These are phyloP conservation scores for Xanthostigma xanthostigma DNA, from an alignment of 2,888 invertebrate genomes.

Conservation along the genomic window DNA sequence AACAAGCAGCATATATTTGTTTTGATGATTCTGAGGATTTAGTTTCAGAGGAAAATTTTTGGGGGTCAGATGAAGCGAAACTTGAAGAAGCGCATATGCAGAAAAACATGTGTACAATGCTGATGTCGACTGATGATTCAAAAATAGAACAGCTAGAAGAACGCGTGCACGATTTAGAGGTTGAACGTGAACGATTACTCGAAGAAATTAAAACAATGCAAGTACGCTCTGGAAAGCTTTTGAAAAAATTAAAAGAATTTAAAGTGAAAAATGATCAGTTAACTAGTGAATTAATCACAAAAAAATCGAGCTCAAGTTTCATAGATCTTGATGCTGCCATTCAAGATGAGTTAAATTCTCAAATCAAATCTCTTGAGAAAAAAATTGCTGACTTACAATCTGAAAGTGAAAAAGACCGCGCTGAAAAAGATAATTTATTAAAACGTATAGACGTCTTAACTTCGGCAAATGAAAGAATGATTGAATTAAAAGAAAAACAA, in stretches of 20 bases:
- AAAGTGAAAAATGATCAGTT: slow-evolving; percentile 52
- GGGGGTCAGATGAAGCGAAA: slow-evolving; percentile 36
- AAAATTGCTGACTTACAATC: slow-evolving; percentile 40
- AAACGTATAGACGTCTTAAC: slow-evolving; percentile 61
- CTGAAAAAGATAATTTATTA: slow-evolving; percentile 50
- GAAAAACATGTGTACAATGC: slow-evolving; percentile 15
- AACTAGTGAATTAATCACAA: slow-evolving; percentile 36
- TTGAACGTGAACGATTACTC: slow-evolving; percentile 38
- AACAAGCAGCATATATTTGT: slow-evolving; percentile 23
- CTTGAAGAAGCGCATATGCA: slow-evolving; percentile 31
- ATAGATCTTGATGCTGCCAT: slow-evolving; percentile 61
- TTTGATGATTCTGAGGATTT: slow-evolving; percentile 18
- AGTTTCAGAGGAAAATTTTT: slow-evolving; percentile 38
- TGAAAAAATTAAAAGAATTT: slow-evolving; percentile 73
- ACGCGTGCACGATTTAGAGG: slow-evolving; percentile 40
- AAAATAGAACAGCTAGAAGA: slow-evolving; percentile 37
- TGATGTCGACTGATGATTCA: slow-evolving; percentile 21
- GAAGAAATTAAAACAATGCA: slow-evolving; percentile 49
- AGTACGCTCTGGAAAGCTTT: slow-evolving; percentile 58
- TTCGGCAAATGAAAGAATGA: slow-evolving; percentile 58
- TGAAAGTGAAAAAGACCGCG: slow-evolving; percentile 41
- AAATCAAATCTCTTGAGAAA: slow-evolving; percentile 49
- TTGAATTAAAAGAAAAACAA: slow-evolving; percentile 68
- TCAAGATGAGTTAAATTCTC: slow-evolving; percentile 62
- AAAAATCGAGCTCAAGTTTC: slow-evolving; percentile 34